These are phyloP conservation scores for Acyrthosiphon pisum DNA, from an alignment of 1,140 invertebrate genomes.

Conservation along the genomic window DNA sequence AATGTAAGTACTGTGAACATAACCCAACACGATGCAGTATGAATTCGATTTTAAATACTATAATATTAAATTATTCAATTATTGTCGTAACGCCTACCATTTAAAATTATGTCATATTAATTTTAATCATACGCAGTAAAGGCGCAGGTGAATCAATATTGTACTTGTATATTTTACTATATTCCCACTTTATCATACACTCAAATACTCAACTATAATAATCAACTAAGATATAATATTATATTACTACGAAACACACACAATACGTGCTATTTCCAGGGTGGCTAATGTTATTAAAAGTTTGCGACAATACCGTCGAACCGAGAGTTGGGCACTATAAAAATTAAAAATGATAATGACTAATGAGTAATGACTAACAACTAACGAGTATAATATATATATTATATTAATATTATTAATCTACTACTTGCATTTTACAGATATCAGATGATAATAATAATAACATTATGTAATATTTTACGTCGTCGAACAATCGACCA, in stretches of 20 bases:
- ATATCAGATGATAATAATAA: not conserved
- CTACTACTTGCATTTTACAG: not conserved
- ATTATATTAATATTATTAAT: not conserved
- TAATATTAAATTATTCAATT: not conserved
- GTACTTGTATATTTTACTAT: not conserved
- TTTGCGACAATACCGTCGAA: not conserved
- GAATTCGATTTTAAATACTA: not conserved
- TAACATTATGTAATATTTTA: not conserved
- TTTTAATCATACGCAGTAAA: not conserved
- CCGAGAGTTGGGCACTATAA: not conserved
- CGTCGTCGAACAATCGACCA: not conserved
- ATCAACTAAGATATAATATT: not conserved
- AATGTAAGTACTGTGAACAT: not conserved
- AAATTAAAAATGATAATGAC: not conserved
- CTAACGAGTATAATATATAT: no score
- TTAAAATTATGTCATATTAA: not conserved
- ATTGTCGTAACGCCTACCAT: not conserved
- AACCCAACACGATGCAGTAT: not conserved
- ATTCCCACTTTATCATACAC: not conserved
- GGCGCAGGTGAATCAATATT: no score
- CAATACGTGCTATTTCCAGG: not conserved
- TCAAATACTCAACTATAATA: not conserved
- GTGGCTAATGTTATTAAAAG: not conserved
- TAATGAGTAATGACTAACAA: no score
- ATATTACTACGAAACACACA: not conserved